phyloP scores from a whole-genome alignment of 2,797 vertebrate genomes.

The Eupleurogrammus muticus region DNA sequence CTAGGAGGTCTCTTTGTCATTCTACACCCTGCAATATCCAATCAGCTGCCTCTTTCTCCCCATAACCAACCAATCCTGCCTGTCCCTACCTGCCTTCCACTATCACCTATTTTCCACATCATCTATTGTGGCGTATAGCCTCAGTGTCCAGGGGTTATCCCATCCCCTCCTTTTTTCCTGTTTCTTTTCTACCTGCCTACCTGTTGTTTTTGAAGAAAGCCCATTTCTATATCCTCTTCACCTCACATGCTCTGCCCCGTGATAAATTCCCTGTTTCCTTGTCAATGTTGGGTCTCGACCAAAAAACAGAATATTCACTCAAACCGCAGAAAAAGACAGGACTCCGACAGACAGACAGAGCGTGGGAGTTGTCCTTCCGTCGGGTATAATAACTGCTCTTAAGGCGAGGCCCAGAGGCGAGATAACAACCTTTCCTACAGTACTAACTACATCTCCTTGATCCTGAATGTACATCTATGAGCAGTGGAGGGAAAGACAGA shows the following conservation, averaged over 20 bases:
- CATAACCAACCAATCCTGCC: neutral
- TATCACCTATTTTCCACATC: neutral
- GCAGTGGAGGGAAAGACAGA: constrained; percentile 53
- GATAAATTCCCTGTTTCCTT: neutral
- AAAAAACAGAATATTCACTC: constrained; percentile 1
- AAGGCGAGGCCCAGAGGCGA: constrained; percentile 28
- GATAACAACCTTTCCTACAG: constrained; percentile 41
- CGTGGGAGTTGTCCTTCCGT: constrained; percentile 28
- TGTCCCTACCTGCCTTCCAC: neutral
- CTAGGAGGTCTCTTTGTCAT: neutral
- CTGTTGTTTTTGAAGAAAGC: constrained; percentile 21
- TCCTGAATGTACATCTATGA: constrained; percentile 49
- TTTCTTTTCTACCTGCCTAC: neutral
- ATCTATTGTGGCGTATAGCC: neutral
- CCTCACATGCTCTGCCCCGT: neutral
- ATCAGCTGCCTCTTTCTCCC: neutral
- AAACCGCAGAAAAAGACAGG: constrained; percentile 13
- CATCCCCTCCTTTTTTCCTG: neutral
- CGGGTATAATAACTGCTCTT: constrained; percentile 44
- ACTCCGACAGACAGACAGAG: neutral
- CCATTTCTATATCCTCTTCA: neutral
- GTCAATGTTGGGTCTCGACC: neutral
- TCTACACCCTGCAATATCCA: neutral
- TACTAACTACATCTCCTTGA: constrained; percentile 60
- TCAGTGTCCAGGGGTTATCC: neutral